Evolutionary conservation across 2,797 vertebrate genomes (phyloP).

Genomic region (Nothura maculosa): DNA sequence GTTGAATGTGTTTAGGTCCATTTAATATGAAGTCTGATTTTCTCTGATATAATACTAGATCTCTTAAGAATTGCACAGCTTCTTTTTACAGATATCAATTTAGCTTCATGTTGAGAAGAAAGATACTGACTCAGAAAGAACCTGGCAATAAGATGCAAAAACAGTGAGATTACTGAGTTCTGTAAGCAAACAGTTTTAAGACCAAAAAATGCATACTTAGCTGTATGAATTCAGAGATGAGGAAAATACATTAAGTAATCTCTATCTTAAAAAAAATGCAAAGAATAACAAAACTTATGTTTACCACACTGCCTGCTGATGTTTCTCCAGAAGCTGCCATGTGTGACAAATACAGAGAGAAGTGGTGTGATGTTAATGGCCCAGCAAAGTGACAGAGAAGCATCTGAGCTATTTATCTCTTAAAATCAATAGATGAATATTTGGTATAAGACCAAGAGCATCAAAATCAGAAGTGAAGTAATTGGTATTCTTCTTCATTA

Average conservation of each 20-base stretch:
- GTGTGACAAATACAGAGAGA: not conserved
- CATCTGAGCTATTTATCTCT: not conserved
- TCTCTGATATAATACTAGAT: not conserved
- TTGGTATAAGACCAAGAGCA: not conserved
- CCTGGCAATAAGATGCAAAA: not conserved
- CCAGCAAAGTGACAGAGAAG: not conserved
- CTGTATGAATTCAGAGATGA: not conserved
- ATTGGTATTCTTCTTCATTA: not conserved
- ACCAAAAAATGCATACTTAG: not conserved
- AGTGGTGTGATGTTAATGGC: not conserved
- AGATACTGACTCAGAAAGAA: not conserved
- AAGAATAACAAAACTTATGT: not conserved
- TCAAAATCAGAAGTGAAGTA: not conserved
- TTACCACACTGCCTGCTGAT: not conserved
- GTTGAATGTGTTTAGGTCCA: not conserved
- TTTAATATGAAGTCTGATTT: conserved; percentile 17
- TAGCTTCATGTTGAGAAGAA: not conserved
- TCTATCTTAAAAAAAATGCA: not conserved
- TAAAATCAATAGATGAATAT: not conserved
- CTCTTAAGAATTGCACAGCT: not conserved
- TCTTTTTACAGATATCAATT: not conserved
- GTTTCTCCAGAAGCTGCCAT: not conserved
- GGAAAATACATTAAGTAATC: conserved; percentile 19
- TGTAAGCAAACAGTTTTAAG: not conserved
- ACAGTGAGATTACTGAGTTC: not conserved